phyloP scores from a whole-genome alignment of 2,888 invertebrate genomes.

The Sepiola atlantica region DNA sequence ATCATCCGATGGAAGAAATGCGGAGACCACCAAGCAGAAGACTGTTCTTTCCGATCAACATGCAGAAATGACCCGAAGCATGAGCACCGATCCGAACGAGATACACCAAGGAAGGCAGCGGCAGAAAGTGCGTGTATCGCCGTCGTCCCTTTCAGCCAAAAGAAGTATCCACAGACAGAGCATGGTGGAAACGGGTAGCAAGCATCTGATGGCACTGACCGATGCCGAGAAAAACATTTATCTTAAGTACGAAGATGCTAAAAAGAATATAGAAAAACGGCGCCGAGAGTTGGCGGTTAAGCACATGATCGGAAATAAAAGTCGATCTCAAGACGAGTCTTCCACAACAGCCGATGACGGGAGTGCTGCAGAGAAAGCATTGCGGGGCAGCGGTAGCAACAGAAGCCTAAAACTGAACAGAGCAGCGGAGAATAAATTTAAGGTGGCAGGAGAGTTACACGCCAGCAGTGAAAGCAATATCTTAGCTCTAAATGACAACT shows the following conservation, averaged over 20 bases:
- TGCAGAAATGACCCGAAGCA: slow-evolving; percentile 17
- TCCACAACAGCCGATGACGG: background rate
- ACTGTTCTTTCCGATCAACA: background rate
- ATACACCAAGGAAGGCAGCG: background rate
- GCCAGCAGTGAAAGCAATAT: background rate
- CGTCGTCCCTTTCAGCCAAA: background rate
- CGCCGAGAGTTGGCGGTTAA: slow-evolving; percentile 42
- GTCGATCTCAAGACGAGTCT: slow-evolving; percentile 35
- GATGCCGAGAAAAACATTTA: slow-evolving; percentile 40
- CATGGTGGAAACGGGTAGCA: background rate
- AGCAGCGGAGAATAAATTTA: background rate
- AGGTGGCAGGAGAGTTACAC: background rate
- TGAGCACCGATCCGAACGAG: background rate
- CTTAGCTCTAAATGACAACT: background rate
- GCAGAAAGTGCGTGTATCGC: background rate
- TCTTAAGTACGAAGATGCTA: slow-evolving; percentile 43
- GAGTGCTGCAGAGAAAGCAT: background rate
- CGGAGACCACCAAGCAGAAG: background rate
- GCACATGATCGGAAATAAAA: slow-evolving; percentile 43
- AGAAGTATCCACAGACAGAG: background rate
- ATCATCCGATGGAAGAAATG: background rate
- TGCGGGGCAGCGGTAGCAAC: background rate
- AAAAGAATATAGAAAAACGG: slow-evolving; percentile 4
- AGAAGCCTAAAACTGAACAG: background rate
- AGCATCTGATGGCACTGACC: background rate